Evolutionary conservation across 2,797 vertebrate genomes (phyloP).

Genomic region (Syngnathus acus): DNA sequence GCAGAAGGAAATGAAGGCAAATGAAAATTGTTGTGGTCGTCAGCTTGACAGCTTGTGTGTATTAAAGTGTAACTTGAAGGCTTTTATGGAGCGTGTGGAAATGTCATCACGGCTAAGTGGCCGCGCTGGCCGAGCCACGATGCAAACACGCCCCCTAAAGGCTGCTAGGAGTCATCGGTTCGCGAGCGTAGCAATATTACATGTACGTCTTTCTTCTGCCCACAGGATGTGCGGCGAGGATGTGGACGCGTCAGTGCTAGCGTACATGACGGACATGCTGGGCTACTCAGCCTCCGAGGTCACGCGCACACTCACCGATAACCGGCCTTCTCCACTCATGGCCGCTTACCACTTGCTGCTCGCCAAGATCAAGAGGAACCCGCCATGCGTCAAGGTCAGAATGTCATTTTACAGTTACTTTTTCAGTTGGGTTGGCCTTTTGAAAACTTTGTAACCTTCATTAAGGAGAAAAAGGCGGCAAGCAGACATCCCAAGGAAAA

Average conservation of each 20-base stretch:
- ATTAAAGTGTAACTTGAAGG: constrained; percentile 38
- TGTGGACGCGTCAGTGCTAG: constrained; percentile 69
- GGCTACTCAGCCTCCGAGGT: constrained; percentile 69
- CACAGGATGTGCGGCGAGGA: constrained; percentile 70
- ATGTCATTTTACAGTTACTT: background rate
- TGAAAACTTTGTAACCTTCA: constrained; percentile 1
- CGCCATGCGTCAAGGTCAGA: constrained; percentile 57
- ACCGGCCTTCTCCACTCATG: constrained; percentile 75
- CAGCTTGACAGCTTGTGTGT: constrained; percentile 33
- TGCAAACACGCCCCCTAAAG: background rate
- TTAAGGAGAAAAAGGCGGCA: constrained; percentile 50
- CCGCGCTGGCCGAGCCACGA: background rate
- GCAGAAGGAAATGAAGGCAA: constrained; percentile 1
- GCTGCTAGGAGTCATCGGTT: background rate
- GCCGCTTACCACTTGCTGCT: constrained; percentile 77
- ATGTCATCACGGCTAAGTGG: constrained; percentile 38
- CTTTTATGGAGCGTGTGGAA: constrained; percentile 56
- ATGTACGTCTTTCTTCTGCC: background rate
- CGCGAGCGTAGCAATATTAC: background rate
- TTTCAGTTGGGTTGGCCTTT: background rate
- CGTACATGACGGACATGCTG: constrained; percentile 71
- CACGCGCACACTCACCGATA: constrained; percentile 69
- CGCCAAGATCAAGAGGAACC: constrained; percentile 70
- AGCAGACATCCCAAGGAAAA: constrained; percentile 36
- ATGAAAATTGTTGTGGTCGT: constrained; percentile 40